These are phyloP conservation scores for Salmo trutta DNA, from an alignment of 2,797 vertebrate genomes.

Conservation along the genomic window DNA sequence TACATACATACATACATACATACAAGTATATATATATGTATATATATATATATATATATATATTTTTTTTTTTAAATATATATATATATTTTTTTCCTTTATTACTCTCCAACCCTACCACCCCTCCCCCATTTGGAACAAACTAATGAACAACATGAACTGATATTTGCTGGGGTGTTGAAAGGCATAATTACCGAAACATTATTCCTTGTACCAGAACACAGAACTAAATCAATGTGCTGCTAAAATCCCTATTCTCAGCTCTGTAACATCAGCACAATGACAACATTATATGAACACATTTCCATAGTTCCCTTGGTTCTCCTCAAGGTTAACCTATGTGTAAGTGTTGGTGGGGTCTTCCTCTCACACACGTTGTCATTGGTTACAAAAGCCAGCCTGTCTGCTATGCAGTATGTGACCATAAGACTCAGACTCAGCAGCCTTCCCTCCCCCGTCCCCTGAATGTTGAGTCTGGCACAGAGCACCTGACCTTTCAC, in stretches of 20 bases:
- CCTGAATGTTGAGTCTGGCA: constrained; percentile 6
- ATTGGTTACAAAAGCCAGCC: neutral
- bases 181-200: neutral
- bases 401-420: neutral
- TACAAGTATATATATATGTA: no score
- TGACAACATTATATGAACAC: neutral
- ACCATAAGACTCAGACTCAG: constrained; percentile 6
- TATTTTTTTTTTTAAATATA: no score
- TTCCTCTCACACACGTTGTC: neutral
- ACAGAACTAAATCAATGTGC: neutral
- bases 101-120: no score
- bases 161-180: neutral
- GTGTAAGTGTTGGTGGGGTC: no score
- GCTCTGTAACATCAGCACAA: neutral
- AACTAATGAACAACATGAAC: no score
- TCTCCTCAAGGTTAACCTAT: neutral
- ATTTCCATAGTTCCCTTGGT: neutral
- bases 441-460: neutral
- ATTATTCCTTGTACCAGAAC: neutral
- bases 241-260: neutral
- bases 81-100: no score
- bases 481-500: constrained; percentile 57
- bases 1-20: no score
- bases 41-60: no score
- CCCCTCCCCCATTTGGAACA: no score